A percentile compares a stretch with the other conserved stretches of the same genome.
Conservation (phyloP, 2,888 invertebrate genomes). For the Troides aeacus region DNA sequence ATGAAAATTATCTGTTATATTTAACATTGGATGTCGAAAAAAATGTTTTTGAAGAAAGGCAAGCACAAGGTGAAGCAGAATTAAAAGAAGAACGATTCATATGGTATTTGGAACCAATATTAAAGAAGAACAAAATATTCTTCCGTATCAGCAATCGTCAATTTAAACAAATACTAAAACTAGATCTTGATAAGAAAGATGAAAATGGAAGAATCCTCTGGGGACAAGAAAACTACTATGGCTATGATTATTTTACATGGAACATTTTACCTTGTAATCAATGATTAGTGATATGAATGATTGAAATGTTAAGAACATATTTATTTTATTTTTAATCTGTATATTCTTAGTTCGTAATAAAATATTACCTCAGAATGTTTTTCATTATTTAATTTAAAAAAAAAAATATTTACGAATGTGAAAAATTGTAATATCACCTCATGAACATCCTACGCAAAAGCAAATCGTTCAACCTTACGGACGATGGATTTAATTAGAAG, state of each 20-base stretch:
- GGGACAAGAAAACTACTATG: background rate
- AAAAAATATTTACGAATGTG: too few species aligned
- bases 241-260: slow-evolving; percentile 6
- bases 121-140: slow-evolving; percentile 1
- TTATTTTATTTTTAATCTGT: background rate
- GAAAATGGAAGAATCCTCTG: background rate
- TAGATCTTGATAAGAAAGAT: background rate
- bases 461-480: too few species aligned
- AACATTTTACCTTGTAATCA: slow-evolving; percentile 1
- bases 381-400: too few species aligned
- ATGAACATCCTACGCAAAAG: too few species aligned
- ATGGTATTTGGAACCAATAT: background rate
- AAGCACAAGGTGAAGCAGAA: background rate
- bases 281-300: background rate
- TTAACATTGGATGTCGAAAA: background rate
- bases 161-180: slow-evolving; percentile 6
- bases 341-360: too few species aligned
- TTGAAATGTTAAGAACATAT: background rate
- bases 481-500: too few species aligned
- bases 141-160: slow-evolving; percentile 1
- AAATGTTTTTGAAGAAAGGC: background rate
- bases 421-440: too few species aligned
- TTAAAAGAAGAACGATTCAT: background rate
- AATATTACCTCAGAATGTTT: too few species aligned
- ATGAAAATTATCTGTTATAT: background rate